Evolutionary conservation across 2,888 invertebrate species (phyloP).

Genomic region (Plebejus argus): DNA sequence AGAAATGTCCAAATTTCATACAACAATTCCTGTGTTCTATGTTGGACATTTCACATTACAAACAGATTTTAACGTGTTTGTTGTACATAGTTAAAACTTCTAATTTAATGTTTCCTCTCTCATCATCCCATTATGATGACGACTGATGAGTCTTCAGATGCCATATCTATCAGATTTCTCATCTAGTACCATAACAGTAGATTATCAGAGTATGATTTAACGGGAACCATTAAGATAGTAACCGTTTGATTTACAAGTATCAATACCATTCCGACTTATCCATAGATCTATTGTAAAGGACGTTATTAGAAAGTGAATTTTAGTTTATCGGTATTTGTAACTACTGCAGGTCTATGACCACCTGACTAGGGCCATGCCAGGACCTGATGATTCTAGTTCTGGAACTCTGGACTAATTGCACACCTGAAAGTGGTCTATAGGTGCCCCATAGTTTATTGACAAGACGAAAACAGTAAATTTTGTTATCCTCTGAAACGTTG

Average conservation of each 20-base stretch:
- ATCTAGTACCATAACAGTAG: conserved; percentile 9
- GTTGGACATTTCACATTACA: too few relatives aligned
- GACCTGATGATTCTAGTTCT: background rate
- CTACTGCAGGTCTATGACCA: background rate
- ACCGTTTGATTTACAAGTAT: conserved; percentile 30
- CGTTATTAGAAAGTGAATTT: conserved; percentile 13
- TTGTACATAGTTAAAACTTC: too few relatives aligned
- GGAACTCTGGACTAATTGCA: background rate
- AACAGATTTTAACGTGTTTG: too few relatives aligned
- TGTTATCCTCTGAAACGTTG: too few relatives aligned
- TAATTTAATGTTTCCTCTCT: too few relatives aligned
- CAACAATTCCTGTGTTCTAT: too few relatives aligned
- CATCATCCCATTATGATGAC: too few relatives aligned
- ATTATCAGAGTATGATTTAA: conserved; percentile 33
- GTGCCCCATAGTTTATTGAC: too few relatives aligned
- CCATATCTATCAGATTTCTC: background rate
- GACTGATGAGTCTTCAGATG: background rate
- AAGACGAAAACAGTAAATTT: too few relatives aligned
- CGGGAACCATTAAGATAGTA: conserved; percentile 30
- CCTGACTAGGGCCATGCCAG: background rate
- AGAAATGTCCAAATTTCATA: too few relatives aligned
- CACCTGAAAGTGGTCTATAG: too few relatives aligned
- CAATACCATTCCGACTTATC: conserved; percentile 12
- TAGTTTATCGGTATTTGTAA: background rate
- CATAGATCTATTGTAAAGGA: conserved; percentile 13